Base-by-base conservation (phyloP, 2,797 vertebrate species). In the Halcyon smyrnensis region DNA sequence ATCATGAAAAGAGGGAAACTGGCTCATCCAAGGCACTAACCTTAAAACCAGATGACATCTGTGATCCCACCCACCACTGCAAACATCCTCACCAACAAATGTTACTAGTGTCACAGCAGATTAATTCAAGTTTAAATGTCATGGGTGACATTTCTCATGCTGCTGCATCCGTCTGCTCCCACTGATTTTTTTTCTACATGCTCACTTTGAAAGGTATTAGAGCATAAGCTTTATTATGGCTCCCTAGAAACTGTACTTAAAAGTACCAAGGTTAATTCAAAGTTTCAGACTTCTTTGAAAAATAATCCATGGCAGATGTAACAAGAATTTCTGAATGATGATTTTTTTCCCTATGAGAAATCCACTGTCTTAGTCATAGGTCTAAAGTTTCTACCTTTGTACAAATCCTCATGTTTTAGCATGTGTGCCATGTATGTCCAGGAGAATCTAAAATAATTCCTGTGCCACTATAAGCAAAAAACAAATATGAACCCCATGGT, bases 61-160 rank as follows among this genome's bases (percentile, higher is more conserved):
- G 2, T 28, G 48, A 86, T 90, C 63, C 84, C 63, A 91, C 74
- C 39, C 70, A 93, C 63, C 56, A 56, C 59, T n/a, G 50, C 69
- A 91, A 95, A 82, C 74, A 91, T 69, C 67, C 36, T 89, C 69
- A 95, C 63, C 85, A 90, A 88, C 91, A 94, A 95, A 93, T 67
- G 70, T 79, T 93, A 76, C 87, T n/a, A 45, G 74, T 88, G 94
- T 84, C 87, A 91, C 77, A 93, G 91, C 28, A 90, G 85, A 96
- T 95, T 90, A 95, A 97, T 84, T 88, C 27, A 28, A 90, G 77
- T 93, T 95, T 94, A 94, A 95, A 95, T 95, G 93, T 89, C 93
- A 93, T 28, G 6, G 60, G 63, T 2, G 0, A 82, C 70, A 71
- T 94, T 96, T 82, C 70, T 91, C 48, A 76, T 2, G 23, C 73